Percentiles rank a stretch among this genome's conserved stretches.
These are phyloP conservation scores for Diarsia brunnea DNA, from an alignment of 2,888 invertebrate species.

Conservation along the genomic window DNA sequence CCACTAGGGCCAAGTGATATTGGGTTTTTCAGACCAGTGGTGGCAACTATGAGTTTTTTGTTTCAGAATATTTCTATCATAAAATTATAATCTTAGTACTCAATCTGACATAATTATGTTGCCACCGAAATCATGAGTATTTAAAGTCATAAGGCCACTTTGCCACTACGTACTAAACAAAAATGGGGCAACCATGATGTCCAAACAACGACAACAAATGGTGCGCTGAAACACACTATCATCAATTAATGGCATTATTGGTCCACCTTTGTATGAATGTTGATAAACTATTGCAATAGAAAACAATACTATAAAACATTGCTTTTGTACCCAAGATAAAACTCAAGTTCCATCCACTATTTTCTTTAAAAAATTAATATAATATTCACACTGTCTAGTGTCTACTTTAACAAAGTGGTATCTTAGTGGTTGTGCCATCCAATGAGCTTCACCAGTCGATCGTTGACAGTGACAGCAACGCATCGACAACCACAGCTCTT, in stretches of 20 bases:
- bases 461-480: slow-evolving; percentile 81
- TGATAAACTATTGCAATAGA: not conserved
- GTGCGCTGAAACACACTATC: too few relatives aligned
- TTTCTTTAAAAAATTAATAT: not conserved
- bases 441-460: slow-evolving; percentile 81
- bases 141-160: too few relatives aligned
- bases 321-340: slow-evolving; percentile 13
- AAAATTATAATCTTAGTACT: too few relatives aligned
- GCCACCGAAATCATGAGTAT: too few relatives aligned
- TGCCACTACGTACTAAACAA: too few relatives aligned
- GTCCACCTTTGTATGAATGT: not conserved
- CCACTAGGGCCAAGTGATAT: too few relatives aligned
- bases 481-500: slow-evolving; percentile 82
- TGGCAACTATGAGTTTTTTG: too few relatives aligned
- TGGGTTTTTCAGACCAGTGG: too few relatives aligned
- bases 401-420: not conserved
- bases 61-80: too few relatives aligned
- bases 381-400: not conserved
- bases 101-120: too few relatives aligned
- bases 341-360: not conserved
- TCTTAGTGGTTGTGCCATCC: slow-evolving; percentile 84
- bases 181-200: too few relatives aligned
- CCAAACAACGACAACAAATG: too few relatives aligned
- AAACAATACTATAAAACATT: slow-evolving; percentile 23
- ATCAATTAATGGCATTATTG: not conserved